These are phyloP conservation scores for Parapsyche elsis DNA, from an alignment of 1,140 invertebrate species.

Conservation along the genomic window DNA sequence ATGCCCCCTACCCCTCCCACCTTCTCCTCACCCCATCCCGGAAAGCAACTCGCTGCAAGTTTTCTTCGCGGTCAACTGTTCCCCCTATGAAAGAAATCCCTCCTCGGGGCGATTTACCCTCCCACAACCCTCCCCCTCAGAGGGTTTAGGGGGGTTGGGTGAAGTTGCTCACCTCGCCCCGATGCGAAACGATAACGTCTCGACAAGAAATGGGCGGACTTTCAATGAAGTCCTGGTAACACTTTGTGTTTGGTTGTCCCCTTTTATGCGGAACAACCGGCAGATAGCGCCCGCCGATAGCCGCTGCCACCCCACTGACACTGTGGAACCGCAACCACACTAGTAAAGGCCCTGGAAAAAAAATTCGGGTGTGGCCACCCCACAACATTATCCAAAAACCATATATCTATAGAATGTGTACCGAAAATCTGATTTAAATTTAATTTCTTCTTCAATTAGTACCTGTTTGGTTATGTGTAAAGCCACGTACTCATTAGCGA, in stretches of 20 bases:
- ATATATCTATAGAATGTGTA: too few relatives aligned
- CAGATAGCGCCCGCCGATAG: conserved; percentile 38
- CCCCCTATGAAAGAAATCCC: conserved; percentile 38
- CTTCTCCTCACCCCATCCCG: background rate
- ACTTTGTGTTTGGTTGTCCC: conserved; percentile 55
- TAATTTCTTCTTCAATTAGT: too few relatives aligned
- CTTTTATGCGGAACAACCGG: conserved; percentile 50
- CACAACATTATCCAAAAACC: too few relatives aligned
- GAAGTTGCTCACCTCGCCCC: conserved; percentile 4
- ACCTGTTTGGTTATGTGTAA: too few relatives aligned
- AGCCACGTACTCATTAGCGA: too few relatives aligned
- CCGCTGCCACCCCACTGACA: conserved; percentile 3
- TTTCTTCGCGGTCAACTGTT: conserved; percentile 42
- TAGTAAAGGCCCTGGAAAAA: background rate
- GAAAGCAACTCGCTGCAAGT: conserved; percentile 13
- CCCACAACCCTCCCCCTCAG: conserved; percentile 33
- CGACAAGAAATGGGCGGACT: conserved; percentile 55
- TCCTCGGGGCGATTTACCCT: background rate
- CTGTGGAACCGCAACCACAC: background rate
- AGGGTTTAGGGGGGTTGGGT: background rate
- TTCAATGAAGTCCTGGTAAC: conserved; percentile 53
- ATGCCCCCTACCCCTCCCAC: background rate
- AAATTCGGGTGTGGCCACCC: background rate
- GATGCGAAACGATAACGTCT: conserved; percentile 51
- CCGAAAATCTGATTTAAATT: too few relatives aligned